Evolutionary conservation across 2,888 invertebrate genomes (phyloP).

Genomic region (Eupelmus urozonus): DNA sequence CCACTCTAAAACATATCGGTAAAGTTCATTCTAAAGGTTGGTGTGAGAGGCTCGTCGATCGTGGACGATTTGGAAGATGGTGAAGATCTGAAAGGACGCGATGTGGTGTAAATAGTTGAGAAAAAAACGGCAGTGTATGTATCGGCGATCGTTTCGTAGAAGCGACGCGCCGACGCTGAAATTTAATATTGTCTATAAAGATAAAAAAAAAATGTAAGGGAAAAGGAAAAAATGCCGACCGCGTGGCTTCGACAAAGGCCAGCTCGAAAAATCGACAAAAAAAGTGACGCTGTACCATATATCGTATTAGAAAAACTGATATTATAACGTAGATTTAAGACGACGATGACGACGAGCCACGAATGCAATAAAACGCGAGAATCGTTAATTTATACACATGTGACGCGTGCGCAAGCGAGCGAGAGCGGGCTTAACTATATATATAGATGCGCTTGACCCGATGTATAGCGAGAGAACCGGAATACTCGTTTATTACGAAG

Average conservation of each 20-base stretch:
- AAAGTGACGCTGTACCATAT: not conserved
- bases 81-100: not conserved
- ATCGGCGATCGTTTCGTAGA: not conserved
- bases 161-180: not conserved
- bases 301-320: slow-evolving; percentile 19
- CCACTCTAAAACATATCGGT: no score
- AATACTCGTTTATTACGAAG: not conserved
- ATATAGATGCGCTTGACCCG: no score
- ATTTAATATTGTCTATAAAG: not conserved
- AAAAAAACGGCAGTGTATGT: not conserved
- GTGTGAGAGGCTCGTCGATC: no score
- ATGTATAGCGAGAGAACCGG: no score
- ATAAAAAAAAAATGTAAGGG: not conserved
- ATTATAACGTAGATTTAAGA: not conserved
- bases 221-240: not conserved
- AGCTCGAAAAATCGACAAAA: not conserved
- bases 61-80: no score
- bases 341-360: not conserved
- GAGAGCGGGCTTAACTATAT: not conserved
- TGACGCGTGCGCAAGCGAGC: not conserved
- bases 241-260: not conserved
- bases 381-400: not conserved
- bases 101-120: not conserved
- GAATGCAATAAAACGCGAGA: not conserved
- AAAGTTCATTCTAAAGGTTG: no score